phyloP scores from a whole-genome alignment of 2,888 invertebrate species.

The Zaprionus obscuricornis region DNA sequence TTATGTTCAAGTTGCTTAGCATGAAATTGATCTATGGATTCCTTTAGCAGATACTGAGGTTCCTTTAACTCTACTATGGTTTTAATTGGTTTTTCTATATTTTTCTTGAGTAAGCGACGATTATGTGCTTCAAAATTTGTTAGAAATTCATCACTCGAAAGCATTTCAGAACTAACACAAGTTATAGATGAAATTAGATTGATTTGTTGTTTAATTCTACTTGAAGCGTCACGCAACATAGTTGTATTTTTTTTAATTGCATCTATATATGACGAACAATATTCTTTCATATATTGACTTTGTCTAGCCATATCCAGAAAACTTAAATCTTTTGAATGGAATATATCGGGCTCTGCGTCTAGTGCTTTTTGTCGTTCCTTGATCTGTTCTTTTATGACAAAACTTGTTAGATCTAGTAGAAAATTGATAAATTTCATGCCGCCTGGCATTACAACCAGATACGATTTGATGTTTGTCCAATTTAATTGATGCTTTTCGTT shows the following conservation, averaged over 20 bases:
- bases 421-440: constrained; percentile 82
- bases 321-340: constrained; percentile 24
- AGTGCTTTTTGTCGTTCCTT: constrained; percentile 76
- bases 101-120: constrained; percentile 40
- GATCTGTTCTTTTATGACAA: constrained; percentile 78
- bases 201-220: constrained; percentile 45
- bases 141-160: constrained; percentile 63
- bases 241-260: constrained; percentile 57
- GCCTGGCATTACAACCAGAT: constrained; percentile 82
- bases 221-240: constrained; percentile 49
- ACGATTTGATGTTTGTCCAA: constrained; percentile 80
- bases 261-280: constrained; percentile 72
- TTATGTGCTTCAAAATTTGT: constrained; percentile 60
- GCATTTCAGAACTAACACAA: constrained; percentile 16
- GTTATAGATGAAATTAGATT: constrained; percentile 53
- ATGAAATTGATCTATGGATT: constrained; percentile 74
- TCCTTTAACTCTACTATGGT: constrained; percentile 50
- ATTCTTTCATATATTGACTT: constrained; percentile 71
- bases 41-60: constrained; percentile 58
- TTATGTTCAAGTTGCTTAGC: constrained; percentile 64
- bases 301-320: constrained; percentile 61
- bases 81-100: constrained; percentile 37
- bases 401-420: constrained; percentile 76
- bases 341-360: constrained; percentile 33
- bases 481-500: constrained; percentile 81